Percentiles rank a stretch among this genome's conserved stretches.
Conservation (phyloP, 2,797 vertebrate genomes). For the Poecilia wingei region DNA sequence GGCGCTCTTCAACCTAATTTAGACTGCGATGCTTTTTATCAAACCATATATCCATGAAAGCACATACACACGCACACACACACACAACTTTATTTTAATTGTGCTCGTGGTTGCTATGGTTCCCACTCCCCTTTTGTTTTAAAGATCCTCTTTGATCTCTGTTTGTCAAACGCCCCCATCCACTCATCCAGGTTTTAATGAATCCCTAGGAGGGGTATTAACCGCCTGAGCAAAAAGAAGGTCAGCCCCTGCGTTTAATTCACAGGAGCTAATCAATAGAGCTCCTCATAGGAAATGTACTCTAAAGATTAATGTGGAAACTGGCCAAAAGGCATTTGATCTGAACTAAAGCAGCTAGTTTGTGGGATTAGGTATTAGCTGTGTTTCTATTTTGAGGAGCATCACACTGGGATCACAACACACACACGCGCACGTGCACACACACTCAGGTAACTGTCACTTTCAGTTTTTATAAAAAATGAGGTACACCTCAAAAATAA, state of each 20-base stretch:
- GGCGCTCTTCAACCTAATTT: neutral
- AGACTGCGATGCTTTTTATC: neutral
- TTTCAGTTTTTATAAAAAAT: no score
- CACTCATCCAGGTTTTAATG: neutral
- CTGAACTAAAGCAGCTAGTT: neutral
- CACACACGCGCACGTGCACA: no score
- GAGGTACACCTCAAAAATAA: no score
- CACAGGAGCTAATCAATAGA: neutral
- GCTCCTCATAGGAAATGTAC: neutral
- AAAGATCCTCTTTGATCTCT: neutral
- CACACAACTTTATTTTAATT: neutral
- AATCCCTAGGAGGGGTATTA: neutral
- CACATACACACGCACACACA: neutral
- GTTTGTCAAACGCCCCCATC: neutral
- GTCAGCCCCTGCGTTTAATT: neutral
- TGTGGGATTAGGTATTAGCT: neutral
- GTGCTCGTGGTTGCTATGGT: neutral
- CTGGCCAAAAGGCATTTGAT: neutral
- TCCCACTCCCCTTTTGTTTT: slow-evolving; percentile 1
- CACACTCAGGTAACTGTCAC: no score
- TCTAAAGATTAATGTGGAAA: neutral
- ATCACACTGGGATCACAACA: neutral
- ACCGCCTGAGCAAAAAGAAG: neutral
- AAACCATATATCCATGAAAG: neutral
- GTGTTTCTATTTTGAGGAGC: neutral